phyloP scores from a whole-genome alignment of 1,140 invertebrate genomes.

The Drosophila guanche region DNA sequence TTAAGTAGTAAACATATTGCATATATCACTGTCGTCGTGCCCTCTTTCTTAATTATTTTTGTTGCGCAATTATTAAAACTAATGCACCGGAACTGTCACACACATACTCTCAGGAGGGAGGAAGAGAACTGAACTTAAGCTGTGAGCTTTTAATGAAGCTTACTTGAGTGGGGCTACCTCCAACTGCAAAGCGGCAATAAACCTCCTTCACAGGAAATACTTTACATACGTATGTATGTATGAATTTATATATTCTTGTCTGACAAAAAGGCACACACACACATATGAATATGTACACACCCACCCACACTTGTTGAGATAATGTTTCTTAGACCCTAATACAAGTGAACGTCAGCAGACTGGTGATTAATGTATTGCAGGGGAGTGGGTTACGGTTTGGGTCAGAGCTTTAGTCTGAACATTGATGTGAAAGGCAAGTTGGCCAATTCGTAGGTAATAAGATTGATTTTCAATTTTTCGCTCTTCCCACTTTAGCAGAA shows the following conservation, averaged over 20 bases:
- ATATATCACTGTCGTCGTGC: not conserved
- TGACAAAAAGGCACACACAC: constrained; percentile 6
- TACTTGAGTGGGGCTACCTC: constrained; percentile 43
- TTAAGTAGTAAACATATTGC: too few relatives aligned
- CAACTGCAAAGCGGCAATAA: not conserved
- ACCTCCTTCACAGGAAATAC: too few relatives aligned
- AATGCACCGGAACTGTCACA: not conserved
- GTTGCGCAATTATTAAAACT: constrained; percentile 22
- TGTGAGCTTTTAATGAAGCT: constrained; percentile 75
- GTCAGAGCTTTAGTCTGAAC: constrained; percentile 26
- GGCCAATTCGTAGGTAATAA: constrained; percentile 72
- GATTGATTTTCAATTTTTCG: constrained; percentile 79
- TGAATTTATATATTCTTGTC: constrained; percentile 12
- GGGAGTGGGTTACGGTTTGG: not conserved
- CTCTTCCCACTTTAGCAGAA: constrained; percentile 25
- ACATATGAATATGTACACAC: constrained; percentile 4
- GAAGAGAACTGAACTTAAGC: constrained; percentile 38
- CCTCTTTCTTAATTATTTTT: not conserved
- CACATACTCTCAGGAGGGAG: not conserved
- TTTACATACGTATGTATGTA: constrained; percentile 28
- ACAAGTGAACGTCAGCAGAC: not conserved
- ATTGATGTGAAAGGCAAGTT: too few relatives aligned
- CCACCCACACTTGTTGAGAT: not conserved
- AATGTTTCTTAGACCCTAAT: not conserved
- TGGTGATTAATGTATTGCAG: constrained; percentile 46